Evolutionary conservation across 2,888 invertebrate genomes (phyloP).

Genomic region (Erannis defoliaria): DNA sequence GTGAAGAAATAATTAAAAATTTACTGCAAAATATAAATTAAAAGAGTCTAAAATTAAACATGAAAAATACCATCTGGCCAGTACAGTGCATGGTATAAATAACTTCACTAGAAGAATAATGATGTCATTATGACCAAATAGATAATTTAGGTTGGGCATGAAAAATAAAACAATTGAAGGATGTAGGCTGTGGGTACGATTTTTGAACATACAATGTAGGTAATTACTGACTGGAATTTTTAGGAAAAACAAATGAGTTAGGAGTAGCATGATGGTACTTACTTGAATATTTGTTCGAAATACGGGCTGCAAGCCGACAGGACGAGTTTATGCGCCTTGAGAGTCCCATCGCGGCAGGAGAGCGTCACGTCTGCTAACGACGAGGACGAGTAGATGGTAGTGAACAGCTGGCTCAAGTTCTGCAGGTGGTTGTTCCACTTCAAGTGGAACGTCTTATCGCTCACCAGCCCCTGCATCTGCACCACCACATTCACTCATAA

Average conservation of each 20-base stretch:
- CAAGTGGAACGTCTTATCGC: slow-evolving; percentile 89
- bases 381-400: slow-evolving; percentile 89
- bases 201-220: slow-evolving; percentile 46
- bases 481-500: slow-evolving; percentile 77
- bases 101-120: slow-evolving; percentile 74
- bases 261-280: slow-evolving; percentile 47
- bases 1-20: slow-evolving; percentile 19
- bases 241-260: slow-evolving; percentile 1
- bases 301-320: slow-evolving; percentile 92
- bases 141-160: slow-evolving; percentile 54
- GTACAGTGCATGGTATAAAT: slow-evolving; percentile 68
- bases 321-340: slow-evolving; percentile 90
- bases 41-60: slow-evolving; percentile 44
- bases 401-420: slow-evolving; percentile 90
- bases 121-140: slow-evolving; percentile 76
- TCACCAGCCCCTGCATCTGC: slow-evolving; percentile 87
- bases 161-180: slow-evolving; percentile 40
- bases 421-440: slow-evolving; percentile 92
- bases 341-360: slow-evolving; percentile 90
- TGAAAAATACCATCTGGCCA: slow-evolving; percentile 60
- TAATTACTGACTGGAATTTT: slow-evolving; percentile 6
- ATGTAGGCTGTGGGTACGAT: slow-evolving; percentile 19
- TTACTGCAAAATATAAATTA: slow-evolving; percentile 35
- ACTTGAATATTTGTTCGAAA: slow-evolving; percentile 91
- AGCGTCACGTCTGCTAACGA: slow-evolving; percentile 90